These are phyloP conservation scores for Colletes gigas DNA, from an alignment of 1,140 invertebrate genomes.

Conservation along the genomic window DNA sequence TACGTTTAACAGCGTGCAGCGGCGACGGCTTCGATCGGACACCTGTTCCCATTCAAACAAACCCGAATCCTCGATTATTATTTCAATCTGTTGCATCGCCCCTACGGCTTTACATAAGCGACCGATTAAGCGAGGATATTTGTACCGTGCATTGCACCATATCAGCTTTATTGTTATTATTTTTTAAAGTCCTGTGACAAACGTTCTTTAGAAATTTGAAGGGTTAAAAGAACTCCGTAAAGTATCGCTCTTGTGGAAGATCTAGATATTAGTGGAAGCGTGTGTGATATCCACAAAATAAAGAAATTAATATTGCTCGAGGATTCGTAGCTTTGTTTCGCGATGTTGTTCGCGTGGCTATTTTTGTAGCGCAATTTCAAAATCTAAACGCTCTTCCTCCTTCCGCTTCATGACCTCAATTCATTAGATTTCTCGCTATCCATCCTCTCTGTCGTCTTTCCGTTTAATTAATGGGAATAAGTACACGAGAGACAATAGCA, in stretches of 20 bases:
- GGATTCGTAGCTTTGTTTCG: neutral
- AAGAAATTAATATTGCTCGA: neutral
- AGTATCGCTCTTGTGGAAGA: too few relatives aligned
- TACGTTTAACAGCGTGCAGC: conserved; percentile 65
- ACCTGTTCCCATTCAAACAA: conserved; percentile 69
- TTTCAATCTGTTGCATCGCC: conserved; percentile 53
- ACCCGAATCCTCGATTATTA: conserved; percentile 59
- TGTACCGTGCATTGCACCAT: neutral
- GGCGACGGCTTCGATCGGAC: conserved; percentile 65
- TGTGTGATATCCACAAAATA: too few relatives aligned
- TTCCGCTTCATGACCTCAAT: conserved; percentile 46
- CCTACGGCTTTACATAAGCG: conserved; percentile 19
- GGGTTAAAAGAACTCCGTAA: too few relatives aligned
- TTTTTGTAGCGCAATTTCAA: conserved; percentile 26
- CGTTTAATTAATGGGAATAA: conserved; percentile 26
- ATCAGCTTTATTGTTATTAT: neutral
- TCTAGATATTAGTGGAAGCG: too few relatives aligned
- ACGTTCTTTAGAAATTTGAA: too few relatives aligned
- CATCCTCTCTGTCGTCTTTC: conserved; percentile 21
- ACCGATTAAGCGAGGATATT: conserved; percentile 2
- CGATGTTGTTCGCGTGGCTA: neutral
- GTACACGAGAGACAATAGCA: conserved; percentile 2
- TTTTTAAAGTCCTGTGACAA: neutral
- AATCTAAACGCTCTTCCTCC: conserved; percentile 39
- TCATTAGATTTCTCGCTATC: conserved; percentile 31